Evolutionary conservation across 2,797 vertebrate species (phyloP), one percentile per base, ranked within the genome.

Genomic region (Cynodonichthys magdalenae): DNA sequence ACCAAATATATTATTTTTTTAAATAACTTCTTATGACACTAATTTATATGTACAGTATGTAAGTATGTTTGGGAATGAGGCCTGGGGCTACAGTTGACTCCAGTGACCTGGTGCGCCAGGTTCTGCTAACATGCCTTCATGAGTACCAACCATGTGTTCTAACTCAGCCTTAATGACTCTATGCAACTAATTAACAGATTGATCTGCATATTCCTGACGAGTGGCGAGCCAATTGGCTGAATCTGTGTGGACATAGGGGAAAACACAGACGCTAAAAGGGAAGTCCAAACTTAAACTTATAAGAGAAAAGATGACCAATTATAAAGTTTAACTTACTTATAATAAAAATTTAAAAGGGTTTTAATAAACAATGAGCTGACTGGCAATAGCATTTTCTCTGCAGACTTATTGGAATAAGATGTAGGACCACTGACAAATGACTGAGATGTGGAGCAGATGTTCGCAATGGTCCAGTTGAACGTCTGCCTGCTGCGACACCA

Each of bases 131-230:
- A 74, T 56, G 70, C 58, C 74, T 70, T 66, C 56, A 54, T 78
- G 66, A 62, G 68, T 82, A 86, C 90, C 82, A 84, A 85, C 77
- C 87, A 87, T 87, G 85, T 90, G 87, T 79, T 89, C 75, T 67
- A 77, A 66, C 85, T 84, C 79, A 60, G 83, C 76, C 66, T 88
- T 89, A 88, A 89, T 87, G 83, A 87, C 85, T 90, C 73, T 67
- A 67, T 80, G 78, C 81, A 79, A 85, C 87, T 86, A 90, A 89
- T 91, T 90, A 92, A 76, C 82, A 89, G 83, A 88, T 88, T 84
- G 83, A 90, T 87, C 84, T 89, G 87, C 90, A 89, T 91, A 89
- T 89, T 89, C 67, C 86, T 81, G 79, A 85, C 59, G 79, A 81
- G 75, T 79, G 78, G 78, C 79, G 73, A 69, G 82, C 87, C 82